Evolutionary conservation across 2,888 invertebrate species (phyloP).

Genomic region (Xanthia togata): DNA sequence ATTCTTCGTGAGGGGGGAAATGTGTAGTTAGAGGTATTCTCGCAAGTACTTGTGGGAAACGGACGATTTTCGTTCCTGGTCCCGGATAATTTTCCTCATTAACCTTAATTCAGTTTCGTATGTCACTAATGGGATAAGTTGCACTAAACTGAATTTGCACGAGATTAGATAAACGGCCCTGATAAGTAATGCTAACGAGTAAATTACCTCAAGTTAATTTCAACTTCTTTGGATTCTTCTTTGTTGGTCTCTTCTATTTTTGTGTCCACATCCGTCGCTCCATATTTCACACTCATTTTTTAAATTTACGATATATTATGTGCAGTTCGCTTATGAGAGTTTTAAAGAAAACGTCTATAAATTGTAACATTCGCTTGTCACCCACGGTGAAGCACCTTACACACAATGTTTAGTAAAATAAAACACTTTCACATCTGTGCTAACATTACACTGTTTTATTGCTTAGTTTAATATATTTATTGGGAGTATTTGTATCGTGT

Average conservation of each 20-base stretch:
- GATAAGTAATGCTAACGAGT: conserved; percentile 50
- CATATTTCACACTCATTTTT: conserved; percentile 84
- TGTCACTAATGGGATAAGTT: conserved; percentile 79
- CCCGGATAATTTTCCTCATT: conserved; percentile 72
- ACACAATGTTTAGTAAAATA: conserved; percentile 53
- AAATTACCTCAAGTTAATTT: conserved; percentile 81
- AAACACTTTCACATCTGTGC: conserved; percentile 68
- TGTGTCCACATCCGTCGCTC: conserved; percentile 80
- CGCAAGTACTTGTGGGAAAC: conserved; percentile 33
- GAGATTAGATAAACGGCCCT: conserved; percentile 68
- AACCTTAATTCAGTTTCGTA: conserved; percentile 70
- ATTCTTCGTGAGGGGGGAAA: conserved; percentile 52
- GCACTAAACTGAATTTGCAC: conserved; percentile 69
- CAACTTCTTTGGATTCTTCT: conserved; percentile 71
- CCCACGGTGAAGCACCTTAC: conserved; percentile 48
- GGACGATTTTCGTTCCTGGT: conserved; percentile 24
- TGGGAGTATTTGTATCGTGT: conserved; percentile 60
- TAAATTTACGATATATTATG: conserved; percentile 22
- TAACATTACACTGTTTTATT: conserved; percentile 66
- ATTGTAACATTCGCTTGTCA: conserved; percentile 56
- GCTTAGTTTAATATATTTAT: conserved; percentile 52
- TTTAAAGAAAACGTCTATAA: conserved; percentile 52
- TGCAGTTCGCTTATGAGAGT: conserved; percentile 27
- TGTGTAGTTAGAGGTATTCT: conserved; percentile 52
- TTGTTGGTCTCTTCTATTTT: conserved; percentile 74